Conservation (phyloP, 1,140 invertebrate genomes). For the Globodera ellingtonae region DNA sequence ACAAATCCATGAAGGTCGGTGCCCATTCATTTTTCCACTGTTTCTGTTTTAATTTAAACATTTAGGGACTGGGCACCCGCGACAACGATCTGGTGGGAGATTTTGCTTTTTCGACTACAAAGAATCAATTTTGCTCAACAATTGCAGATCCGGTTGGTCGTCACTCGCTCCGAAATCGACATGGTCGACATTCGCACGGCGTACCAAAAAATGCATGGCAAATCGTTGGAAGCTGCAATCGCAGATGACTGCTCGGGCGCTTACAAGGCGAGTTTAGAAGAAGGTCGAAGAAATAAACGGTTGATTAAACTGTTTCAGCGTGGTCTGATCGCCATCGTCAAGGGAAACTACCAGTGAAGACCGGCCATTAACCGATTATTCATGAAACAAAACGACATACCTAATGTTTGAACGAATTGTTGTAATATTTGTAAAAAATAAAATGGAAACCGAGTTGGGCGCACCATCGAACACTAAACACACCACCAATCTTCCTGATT, state of each 20-base stretch:
- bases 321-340: constrained; percentile 14
- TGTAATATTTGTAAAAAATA: no score
- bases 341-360: background rate
- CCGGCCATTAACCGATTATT: no score
- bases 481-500: no score
- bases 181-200: constrained; percentile 69
- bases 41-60: no score
- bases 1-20: constrained; percentile 76
- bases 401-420: no score
- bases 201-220: constrained; percentile 66
- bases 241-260: constrained; percentile 60
- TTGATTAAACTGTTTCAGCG: background rate
- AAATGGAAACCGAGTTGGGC: no score
- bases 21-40: no score
- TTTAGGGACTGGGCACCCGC: constrained; percentile 66
- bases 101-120: background rate
- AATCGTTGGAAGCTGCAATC: constrained; percentile 66
- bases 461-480: no score
- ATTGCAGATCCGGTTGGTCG: constrained; percentile 65
- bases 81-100: constrained; percentile 65
- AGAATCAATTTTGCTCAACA: background rate
- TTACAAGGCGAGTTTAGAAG: constrained; percentile 53
- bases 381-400: no score
- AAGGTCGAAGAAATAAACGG: background rate
- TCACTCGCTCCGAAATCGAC: constrained; percentile 68